Evolutionary conservation across 2,113 vertebrate genomes (phyloP).

Genomic region (Gambusia holbrooki): DNA sequence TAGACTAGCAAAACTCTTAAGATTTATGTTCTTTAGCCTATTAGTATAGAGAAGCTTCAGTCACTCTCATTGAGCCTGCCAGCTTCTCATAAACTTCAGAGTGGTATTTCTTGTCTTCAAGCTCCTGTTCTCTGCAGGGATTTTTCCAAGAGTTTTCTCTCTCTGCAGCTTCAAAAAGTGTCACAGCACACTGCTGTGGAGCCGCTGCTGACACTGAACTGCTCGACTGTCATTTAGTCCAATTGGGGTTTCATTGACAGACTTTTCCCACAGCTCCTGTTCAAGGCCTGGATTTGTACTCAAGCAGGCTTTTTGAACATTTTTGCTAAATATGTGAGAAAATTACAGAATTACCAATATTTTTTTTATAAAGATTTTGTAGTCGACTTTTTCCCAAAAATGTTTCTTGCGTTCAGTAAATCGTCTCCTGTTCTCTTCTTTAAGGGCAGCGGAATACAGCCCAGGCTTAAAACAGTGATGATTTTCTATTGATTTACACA

Average conservation of each 20-base stretch:
- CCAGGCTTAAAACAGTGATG: background rate
- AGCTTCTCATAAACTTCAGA: conserved; percentile 4
- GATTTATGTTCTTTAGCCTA: background rate
- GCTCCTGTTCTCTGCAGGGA: background rate
- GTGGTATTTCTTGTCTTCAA: background rate
- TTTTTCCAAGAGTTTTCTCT: background rate
- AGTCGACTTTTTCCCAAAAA: conserved; percentile 3
- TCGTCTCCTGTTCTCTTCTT: background rate
- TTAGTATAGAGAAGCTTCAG: background rate
- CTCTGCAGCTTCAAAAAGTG: background rate
- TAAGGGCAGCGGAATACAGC: conserved; percentile 3
- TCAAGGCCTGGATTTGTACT: conserved; percentile 6
- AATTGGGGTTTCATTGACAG: conserved; percentile 12
- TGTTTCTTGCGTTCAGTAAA: background rate
- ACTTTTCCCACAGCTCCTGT: background rate
- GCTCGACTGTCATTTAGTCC: background rate
- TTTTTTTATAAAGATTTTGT: background rate
- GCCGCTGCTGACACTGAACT: background rate
- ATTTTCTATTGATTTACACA: background rate
- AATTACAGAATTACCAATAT: background rate
- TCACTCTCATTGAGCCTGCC: background rate
- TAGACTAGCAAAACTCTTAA: background rate
- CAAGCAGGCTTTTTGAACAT: conserved; percentile 2
- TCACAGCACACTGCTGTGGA: background rate
- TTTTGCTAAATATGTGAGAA: background rate